Evolutionary conservation across 2,888 invertebrate species (phyloP).

Genomic region (Eupithecia dodoneata): DNA sequence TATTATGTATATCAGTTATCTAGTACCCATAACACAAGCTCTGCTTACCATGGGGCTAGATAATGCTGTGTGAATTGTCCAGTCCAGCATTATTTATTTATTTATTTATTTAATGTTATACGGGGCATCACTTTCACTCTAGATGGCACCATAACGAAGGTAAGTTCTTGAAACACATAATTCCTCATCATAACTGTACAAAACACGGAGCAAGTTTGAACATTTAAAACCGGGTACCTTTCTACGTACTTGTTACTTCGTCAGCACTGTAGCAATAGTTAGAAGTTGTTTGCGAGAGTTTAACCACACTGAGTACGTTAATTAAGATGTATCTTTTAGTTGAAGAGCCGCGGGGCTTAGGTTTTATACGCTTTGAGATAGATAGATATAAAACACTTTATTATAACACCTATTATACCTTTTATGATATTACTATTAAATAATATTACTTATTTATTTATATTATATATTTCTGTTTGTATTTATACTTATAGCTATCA

Average conservation of each 20-base stretch:
- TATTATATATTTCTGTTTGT: no score
- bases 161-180: background rate
- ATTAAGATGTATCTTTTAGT: background rate
- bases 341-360: background rate
- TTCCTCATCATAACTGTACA: background rate
- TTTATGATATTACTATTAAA: no score
- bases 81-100: no score
- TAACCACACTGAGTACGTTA: background rate
- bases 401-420: no score
- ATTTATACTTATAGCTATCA: no score
- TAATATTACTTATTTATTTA: no score
- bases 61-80: no score
- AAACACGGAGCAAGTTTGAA: background rate
- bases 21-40: no score
- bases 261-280: constrained; percentile 4
- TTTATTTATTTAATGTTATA: background rate
- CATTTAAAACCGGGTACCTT: constrained; percentile 1
- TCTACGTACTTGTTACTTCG: background rate
- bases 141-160: background rate
- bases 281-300: constrained; percentile 8
- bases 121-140: background rate
- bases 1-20: no score
- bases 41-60: no score
- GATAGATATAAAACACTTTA: no score
- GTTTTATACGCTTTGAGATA: background rate